phyloP scores from a whole-genome alignment of 2,888 invertebrate genomes.

The Therioaphis trifolii region DNA sequence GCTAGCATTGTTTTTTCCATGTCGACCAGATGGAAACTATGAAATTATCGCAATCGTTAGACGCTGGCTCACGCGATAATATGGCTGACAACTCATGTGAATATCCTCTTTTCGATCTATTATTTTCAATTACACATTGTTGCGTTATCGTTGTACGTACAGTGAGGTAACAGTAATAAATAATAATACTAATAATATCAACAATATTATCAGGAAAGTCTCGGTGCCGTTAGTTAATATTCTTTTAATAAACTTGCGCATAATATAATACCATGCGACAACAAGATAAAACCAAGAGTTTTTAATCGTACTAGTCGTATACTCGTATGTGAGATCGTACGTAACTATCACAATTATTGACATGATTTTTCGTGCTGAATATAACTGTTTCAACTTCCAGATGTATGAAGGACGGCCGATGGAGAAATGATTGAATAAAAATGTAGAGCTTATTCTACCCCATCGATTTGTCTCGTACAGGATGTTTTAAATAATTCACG shows the following conservation, averaged over 20 bases:
- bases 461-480: no score
- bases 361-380: no score
- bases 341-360: no score
- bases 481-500: no score
- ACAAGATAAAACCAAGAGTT: no score
- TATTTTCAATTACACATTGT: constrained; percentile 49
- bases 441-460: no score
- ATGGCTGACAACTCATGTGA: constrained; percentile 41
- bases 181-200: constrained; percentile 7
- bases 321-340: no score
- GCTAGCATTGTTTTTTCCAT: not conserved
- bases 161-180: not conserved
- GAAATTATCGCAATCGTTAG: not conserved
- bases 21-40: not conserved
- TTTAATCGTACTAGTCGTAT: no score
- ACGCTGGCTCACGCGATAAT: constrained; percentile 44
- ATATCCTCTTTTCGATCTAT: constrained; percentile 52
- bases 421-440: no score
- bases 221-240: not conserved
- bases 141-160: constrained; percentile 49
- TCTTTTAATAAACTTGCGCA: not conserved
- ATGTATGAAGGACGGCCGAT: no score
- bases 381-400: no score
- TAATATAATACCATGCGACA: not conserved
- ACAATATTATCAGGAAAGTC: not conserved